Base-by-base conservation (phyloP, 1,140 invertebrate genomes). In the Gyrodactylus bullatarudis region DNA sequence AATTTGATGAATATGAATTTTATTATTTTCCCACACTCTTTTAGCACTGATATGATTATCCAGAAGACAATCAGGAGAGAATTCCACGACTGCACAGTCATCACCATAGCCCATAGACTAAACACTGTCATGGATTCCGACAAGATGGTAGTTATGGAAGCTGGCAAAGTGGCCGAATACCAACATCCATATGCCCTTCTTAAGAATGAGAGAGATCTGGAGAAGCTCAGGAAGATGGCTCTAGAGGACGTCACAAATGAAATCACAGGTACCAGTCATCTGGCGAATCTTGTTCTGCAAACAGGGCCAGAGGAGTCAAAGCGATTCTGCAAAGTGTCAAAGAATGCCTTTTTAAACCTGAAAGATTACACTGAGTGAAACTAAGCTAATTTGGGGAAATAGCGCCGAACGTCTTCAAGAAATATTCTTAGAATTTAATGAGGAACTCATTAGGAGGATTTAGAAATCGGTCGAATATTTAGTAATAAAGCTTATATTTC, bases 121-220 rank as follows among this genome's bases (percentile, higher is more conserved):
- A 81, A 83, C 75, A 83, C 82, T 26, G 81, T 83, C 26, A 78
- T 83, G 77, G 81, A 83, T 75, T 79, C 78, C 74, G 77, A 78
- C 74, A 78, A 75, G 78, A 54, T 54, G 8, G 34, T 54, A 16
- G 34, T 54, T n/a, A 54, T 54, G 34, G 34, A 54, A 8, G 8
- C 34, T 54, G 34, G 34, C 34, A 54, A 54, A 54, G 34, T 54
- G 34, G 34, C 34, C 8, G 34, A 54, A n/a, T 54, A 54, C 34
- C 8, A 54, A n/a, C 34, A 54, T 54, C 34, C 34, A n/a, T 54
- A 54, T 54, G 34, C 34, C 8, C n/a, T 54, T 8, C 34, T 54
- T n/a, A 54, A 54, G 34, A n/a, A n/a, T 16, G 34, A 16, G 8
- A n/a, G n/a, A 16, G n/a, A 54, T 8, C n/a, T n/a, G n/a, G n/a